phyloP scores from a whole-genome alignment of 2,797 vertebrate genomes.

The Chromobotia macracanthus region DNA sequence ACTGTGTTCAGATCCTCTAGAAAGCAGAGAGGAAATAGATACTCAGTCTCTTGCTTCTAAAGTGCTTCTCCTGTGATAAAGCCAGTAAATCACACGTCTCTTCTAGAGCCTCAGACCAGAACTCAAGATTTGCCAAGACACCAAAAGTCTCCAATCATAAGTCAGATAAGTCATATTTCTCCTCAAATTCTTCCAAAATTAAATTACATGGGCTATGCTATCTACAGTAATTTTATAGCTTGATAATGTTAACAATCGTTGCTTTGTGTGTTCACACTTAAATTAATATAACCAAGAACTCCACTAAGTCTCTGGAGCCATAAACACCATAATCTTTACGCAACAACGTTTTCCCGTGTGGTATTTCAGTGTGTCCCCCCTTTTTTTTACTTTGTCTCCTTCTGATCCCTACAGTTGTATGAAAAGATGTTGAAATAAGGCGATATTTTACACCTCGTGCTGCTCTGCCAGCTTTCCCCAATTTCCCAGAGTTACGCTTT shows the following conservation, averaged over 20 bases:
- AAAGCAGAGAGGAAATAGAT: too few relatives aligned
- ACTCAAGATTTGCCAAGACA: not conserved
- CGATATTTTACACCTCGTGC: conserved; percentile 34
- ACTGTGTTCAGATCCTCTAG: not conserved
- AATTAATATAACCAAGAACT: not conserved
- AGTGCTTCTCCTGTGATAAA: too few relatives aligned
- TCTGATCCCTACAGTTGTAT: conserved; percentile 12
- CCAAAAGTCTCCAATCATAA: too few relatives aligned
- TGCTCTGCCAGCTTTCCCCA: conserved; percentile 10
- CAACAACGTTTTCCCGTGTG: not conserved
- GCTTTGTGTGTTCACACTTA: too few relatives aligned
- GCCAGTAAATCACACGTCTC: not conserved
- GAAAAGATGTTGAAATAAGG: conserved; percentile 43
- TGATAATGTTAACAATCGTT: too few relatives aligned
- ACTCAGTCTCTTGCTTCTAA: too few relatives aligned
- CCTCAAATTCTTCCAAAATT: not conserved
- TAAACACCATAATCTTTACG: not conserved
- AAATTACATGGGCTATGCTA: not conserved
- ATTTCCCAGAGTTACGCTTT: conserved; percentile 36
- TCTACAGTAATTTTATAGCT: not conserved
- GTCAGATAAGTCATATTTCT: not conserved
- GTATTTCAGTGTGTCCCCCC: not conserved
- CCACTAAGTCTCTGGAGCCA: not conserved
- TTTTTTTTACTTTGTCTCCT: not conserved
- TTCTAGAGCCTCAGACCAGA: not conserved